Evolutionary conservation across 2,888 invertebrate species (phyloP).

Genomic region (Corbicula japonica): DNA sequence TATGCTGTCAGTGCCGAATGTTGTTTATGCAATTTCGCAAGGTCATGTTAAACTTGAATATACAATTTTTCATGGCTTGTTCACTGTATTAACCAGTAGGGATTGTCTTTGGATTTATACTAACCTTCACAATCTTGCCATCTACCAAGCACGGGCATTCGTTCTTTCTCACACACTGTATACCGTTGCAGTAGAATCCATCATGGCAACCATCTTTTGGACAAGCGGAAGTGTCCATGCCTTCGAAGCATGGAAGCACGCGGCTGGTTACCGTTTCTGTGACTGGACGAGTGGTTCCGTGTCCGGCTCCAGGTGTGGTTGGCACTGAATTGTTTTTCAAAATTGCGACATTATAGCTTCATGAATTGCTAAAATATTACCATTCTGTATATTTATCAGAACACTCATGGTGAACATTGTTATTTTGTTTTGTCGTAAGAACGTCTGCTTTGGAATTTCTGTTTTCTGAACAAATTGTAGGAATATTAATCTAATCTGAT

Average conservation of each 20-base stretch:
- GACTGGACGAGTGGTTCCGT: conserved; percentile 13
- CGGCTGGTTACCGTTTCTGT: conserved; percentile 2
- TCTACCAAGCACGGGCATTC: conserved; percentile 91
- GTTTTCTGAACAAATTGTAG: no score
- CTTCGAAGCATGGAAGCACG: conserved; percentile 71
- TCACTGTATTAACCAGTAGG: background rate
- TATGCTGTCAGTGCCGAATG: background rate
- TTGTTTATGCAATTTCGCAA: background rate
- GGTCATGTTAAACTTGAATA: background rate
- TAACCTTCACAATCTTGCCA: conserved; percentile 76
- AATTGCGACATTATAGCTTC: no score
- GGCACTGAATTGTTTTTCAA: no score
- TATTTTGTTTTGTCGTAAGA: no score
- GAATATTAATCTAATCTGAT: no score
- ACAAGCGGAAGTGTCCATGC: conserved; percentile 82
- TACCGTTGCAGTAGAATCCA: conserved; percentile 91
- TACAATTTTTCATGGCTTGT: background rate
- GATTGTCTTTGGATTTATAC: background rate
- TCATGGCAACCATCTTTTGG: conserved; percentile 87
- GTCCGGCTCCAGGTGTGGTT: conserved; percentile 1
- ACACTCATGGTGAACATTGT: no score
- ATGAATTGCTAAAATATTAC: no score
- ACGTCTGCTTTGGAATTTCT: no score
- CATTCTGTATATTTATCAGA: no score
- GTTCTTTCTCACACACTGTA: conserved; percentile 90